Percentiles rank a stretch among this genome's conserved stretches.
These are phyloP conservation scores for Sturmia bella DNA, from an alignment of 2,888 invertebrate species.

Conservation along the genomic window DNA sequence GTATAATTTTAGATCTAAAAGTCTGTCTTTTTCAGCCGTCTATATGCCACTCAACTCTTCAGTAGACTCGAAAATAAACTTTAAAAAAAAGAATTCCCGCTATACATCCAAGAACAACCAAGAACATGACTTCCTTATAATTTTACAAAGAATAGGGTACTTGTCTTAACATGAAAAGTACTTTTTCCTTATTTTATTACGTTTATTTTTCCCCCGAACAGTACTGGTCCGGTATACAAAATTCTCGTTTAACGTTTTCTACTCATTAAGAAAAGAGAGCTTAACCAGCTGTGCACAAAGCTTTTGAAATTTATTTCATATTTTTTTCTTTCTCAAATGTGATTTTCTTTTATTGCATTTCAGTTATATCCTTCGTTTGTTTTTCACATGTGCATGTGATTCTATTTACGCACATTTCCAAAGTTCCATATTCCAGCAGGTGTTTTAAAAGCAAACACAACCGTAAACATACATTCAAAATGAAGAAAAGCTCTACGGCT, in stretches of 20 bases:
- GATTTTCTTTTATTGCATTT: slow-evolving; percentile 28
- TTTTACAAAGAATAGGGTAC: not conserved
- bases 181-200: not conserved
- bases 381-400: slow-evolving; percentile 65
- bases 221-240: not conserved
- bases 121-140: not conserved
- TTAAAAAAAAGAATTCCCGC: too few relatives aligned
- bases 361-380: slow-evolving; percentile 30
- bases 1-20: too few relatives aligned
- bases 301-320: slow-evolving; percentile 39
- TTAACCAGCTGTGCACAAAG: slow-evolving; percentile 62
- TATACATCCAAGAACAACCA: too few relatives aligned
- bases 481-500: slow-evolving; percentile 8
- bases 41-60: too few relatives aligned
- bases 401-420: slow-evolving; percentile 68
- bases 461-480: not conserved
- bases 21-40: too few relatives aligned
- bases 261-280: slow-evolving; percentile 46
- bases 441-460: slow-evolving; percentile 59
- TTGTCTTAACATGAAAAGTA: not conserved
- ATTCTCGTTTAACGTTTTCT: slow-evolving; percentile 16
- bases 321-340: not conserved
- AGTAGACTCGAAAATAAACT: too few relatives aligned
- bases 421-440: slow-evolving; percentile 73
- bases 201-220: slow-evolving; percentile 9